These are phyloP conservation scores for Eriocheir sinensis DNA, from an alignment of 1,140 invertebrate genomes.

Conservation along the genomic window DNA sequence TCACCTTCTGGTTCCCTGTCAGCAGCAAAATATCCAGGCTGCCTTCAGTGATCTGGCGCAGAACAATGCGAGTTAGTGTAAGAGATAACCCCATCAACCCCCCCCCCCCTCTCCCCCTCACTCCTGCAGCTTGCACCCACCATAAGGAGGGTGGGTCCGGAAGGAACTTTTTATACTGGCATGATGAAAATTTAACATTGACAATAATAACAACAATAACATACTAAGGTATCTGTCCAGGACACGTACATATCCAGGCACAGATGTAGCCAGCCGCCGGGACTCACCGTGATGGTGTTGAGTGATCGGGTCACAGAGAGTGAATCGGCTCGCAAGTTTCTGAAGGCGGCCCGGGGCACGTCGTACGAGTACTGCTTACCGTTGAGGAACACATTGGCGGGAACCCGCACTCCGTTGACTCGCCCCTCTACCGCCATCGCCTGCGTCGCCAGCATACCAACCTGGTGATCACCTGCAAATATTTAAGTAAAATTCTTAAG, in stretches of 20 bases:
- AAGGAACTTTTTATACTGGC: too few relatives aligned
- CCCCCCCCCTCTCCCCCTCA: too few relatives aligned
- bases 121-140: neutral
- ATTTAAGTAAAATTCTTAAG: too few relatives aligned
- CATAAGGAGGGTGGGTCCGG: too few relatives aligned
- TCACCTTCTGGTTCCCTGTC: neutral
- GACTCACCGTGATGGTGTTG: constrained; percentile 46
- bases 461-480: constrained; percentile 12
- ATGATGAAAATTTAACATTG: too few relatives aligned
- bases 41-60: neutral
- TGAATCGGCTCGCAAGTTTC: neutral
- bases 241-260: neutral
- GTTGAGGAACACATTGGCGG: constrained; percentile 16
- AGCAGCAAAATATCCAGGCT: neutral
- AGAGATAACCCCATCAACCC: too few relatives aligned
- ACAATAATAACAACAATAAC: too few relatives aligned
- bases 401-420: neutral
- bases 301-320: neutral
- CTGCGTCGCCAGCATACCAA: neutral
- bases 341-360: neutral
- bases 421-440: neutral
- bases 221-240: neutral
- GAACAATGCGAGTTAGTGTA: neutral
- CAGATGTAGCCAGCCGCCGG: neutral
- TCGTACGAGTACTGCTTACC: neutral